Conservation (phyloP, 2,888 invertebrate species). For the Sesia apiformis region DNA sequence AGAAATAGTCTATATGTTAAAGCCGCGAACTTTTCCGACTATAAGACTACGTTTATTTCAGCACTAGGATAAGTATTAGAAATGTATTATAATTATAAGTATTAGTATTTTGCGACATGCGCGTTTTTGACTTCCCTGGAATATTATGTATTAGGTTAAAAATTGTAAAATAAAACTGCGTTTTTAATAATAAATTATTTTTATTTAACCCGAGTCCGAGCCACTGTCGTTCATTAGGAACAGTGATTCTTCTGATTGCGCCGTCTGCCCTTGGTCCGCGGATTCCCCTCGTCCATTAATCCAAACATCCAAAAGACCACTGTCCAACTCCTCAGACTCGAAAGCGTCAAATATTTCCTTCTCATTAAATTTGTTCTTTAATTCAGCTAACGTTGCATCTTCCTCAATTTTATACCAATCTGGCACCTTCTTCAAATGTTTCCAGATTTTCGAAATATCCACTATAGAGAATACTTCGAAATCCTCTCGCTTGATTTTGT, state of each 20-base stretch:
- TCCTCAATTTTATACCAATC: conserved; percentile 25
- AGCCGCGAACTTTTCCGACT: no score
- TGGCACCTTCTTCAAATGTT: conserved; percentile 35
- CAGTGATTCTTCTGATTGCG: no score
- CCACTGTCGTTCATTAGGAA: not conserved
- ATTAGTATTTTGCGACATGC: no score
- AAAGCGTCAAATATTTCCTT: conserved; percentile 41
- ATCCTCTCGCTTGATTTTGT: conserved; percentile 22
- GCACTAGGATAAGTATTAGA: no score
- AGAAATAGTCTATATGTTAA: no score
- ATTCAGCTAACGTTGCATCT: conserved; percentile 7
- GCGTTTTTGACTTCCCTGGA: no score
- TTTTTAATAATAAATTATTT: no score
- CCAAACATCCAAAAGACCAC: conserved; percentile 50
- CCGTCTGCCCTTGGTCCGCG: conserved; percentile 7
- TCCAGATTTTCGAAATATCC: conserved; percentile 41
- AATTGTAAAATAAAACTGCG: no score
- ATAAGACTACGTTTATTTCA: no score
- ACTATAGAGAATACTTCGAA: conserved; percentile 37
- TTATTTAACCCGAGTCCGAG: not conserved
- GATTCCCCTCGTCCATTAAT: conserved; percentile 14
- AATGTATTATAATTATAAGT: no score
- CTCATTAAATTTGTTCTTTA: conserved; percentile 27
- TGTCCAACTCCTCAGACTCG: conserved; percentile 42
- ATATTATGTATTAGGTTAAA: no score